phyloP scores from a whole-genome alignment of 2,888 invertebrate genomes.

The Ochropleura plecta region DNA sequence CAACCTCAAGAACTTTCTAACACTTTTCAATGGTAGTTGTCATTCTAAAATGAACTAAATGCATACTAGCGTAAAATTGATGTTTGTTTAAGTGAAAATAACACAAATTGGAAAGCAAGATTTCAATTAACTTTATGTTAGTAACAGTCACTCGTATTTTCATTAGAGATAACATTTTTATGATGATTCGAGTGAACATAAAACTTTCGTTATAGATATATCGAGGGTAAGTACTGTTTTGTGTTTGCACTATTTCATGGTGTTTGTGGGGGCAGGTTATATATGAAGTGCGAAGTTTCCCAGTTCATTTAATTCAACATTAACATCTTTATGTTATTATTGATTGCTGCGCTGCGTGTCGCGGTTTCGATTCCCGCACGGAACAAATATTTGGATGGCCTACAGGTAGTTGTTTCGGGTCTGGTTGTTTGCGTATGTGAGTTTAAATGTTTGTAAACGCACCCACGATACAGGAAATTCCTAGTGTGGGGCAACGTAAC shows the following conservation, averaged over 20 bases:
- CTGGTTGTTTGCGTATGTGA: too few relatives aligned
- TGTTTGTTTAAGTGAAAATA: background rate
- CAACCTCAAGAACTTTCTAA: too few relatives aligned
- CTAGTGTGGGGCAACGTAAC: too few relatives aligned
- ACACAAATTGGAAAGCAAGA: background rate
- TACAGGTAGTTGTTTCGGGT: too few relatives aligned
- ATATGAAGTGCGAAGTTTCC: background rate
- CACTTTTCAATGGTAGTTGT: background rate
- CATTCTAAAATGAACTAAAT: background rate
- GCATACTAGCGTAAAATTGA: background rate
- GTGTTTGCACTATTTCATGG: background rate
- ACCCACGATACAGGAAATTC: too few relatives aligned
- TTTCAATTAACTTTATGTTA: background rate
- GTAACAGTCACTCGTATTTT: slow-evolving; percentile 20
- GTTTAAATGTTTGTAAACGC: too few relatives aligned
- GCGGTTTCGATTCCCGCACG: too few relatives aligned
- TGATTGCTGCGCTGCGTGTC: too few relatives aligned
- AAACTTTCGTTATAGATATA: slow-evolving; percentile 2
- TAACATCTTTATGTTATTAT: background rate
- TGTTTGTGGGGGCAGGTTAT: background rate
- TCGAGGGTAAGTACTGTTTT: slow-evolving; percentile 21
- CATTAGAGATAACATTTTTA: slow-evolving; percentile 56
- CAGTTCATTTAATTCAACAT: background rate
- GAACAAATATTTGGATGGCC: too few relatives aligned
- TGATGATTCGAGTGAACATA: slow-evolving; percentile 54